Base-by-base conservation (phyloP, 2,113 vertebrate species). In the Mastomys natalensis region DNA sequence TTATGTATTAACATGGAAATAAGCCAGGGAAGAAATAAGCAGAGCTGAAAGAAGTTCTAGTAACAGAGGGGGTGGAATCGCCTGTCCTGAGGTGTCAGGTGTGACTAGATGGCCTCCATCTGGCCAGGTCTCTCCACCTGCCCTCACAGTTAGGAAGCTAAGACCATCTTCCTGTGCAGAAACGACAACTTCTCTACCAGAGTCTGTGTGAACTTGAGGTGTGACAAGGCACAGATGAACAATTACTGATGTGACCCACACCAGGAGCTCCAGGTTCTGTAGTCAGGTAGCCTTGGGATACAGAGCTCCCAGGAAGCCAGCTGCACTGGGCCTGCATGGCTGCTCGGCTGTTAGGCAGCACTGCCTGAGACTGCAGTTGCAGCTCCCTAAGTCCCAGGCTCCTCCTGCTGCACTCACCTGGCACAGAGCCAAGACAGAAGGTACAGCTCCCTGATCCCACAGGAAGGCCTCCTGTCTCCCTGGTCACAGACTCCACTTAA, bases 371-470 rank as follows among this genome's bases (percentile, higher is more conserved):
- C 12, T 58, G 19, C 13, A n/a, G 45, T 22, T 19, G 2, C 12
- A 8, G 60, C 53, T 68, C 53, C 22, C 26, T 31, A 58, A 70
- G 55, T 29, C 21, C 34, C 17, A 11, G 55, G 91, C 9, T 70
- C 66, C 62, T 70, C 73, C 55, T 17, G 7, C n/a, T 31, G 53
- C 40, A 81, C 7, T 26, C 5, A 3, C 19, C 8, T 19, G 76
- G 43, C 53, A n/a, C 12, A 62, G 68, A 48, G 29, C 95, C 86
- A 45, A 45, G 51, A 5, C 8, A 48, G 85, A 24, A 74, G 22
- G n/a, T 19, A 3, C 3, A 10, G 31, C 53, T 72, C 43, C 0
- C 15, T 19, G 5, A 40, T 8, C 1, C 17, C 26, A 16, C 7
- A 73, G 77, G 60, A 10, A 19, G 45, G 34, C 13, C 29, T 53